Conservation (phyloP, 2,888 invertebrate genomes). For the Bombyx huttoni region DNA sequence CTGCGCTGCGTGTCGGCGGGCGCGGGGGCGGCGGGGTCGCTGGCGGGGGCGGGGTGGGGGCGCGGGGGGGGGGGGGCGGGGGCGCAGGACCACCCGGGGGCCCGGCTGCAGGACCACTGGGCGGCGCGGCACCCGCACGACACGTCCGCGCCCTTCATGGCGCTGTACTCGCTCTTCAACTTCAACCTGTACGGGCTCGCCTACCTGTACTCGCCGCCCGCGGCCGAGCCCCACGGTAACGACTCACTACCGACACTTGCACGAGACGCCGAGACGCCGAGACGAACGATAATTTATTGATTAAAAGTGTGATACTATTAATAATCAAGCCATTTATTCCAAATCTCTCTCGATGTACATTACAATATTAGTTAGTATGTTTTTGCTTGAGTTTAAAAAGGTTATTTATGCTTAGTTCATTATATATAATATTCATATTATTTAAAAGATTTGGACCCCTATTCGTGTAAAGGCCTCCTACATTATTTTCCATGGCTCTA, state of each 20-base stretch:
- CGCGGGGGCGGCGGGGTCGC: constrained; percentile 89
- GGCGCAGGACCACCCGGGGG: constrained; percentile 94
- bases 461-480: too few species aligned
- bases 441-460: too few species aligned
- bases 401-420: too few species aligned
- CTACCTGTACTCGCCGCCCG: constrained; percentile 88
- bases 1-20: constrained; percentile 91
- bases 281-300: too few species aligned
- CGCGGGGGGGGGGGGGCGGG: constrained; percentile 91
- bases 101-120: constrained; percentile 94
- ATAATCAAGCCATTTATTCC: too few species aligned
- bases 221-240: not conserved
- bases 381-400: too few species aligned
- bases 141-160: constrained; percentile 96
- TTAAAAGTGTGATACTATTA: too few species aligned
- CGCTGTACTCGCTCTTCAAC: constrained; percentile 93
- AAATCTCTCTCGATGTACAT: too few species aligned
- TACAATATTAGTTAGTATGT: too few species aligned
- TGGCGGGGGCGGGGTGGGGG: constrained; percentile 82
- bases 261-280: too few species aligned
- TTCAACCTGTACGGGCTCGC: constrained; percentile 95
- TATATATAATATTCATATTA: too few species aligned
- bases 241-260: not conserved
- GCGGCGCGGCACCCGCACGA: constrained; percentile 83
- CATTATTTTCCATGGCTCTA: too few species aligned